These are phyloP conservation scores for Hippocampus guttulatus DNA, from an alignment of 2,113 vertebrate species.

Conservation along the genomic window DNA sequence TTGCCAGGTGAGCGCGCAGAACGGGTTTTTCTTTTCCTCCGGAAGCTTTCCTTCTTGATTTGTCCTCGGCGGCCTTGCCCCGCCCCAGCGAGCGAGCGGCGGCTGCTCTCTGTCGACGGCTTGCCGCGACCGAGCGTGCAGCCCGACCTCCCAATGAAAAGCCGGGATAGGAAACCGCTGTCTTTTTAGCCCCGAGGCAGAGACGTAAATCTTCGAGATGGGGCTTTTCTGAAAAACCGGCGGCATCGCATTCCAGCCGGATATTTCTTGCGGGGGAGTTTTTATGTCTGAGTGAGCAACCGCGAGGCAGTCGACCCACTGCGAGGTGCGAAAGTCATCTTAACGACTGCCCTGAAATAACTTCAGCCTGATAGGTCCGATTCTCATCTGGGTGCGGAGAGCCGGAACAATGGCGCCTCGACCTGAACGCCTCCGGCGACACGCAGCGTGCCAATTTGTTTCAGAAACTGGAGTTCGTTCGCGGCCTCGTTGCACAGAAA, in stretches of 20 bases:
- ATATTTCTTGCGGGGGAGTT: neutral
- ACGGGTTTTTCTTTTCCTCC: neutral
- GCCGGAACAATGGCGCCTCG: neutral
- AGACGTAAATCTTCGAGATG: neutral
- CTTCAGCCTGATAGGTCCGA: too few relatives aligned
- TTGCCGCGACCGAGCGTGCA: constrained; percentile 1
- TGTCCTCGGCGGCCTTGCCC: neutral
- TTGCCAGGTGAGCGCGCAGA: neutral
- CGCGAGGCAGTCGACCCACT: too few relatives aligned
- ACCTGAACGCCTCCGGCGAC: constrained; percentile 14
- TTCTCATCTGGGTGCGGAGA: neutral
- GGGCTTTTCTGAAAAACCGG: constrained; percentile 1
- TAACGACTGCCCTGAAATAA: too few relatives aligned
- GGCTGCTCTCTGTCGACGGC: too few relatives aligned
- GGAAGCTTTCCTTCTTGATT: neutral
- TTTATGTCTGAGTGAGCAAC: neutral
- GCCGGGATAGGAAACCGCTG: neutral
- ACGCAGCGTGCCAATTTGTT: constrained; percentile 42
- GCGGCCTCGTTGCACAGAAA: constrained; percentile 43
- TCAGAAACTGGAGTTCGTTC: constrained; percentile 49
- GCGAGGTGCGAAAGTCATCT: too few relatives aligned
- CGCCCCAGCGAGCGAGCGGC: neutral
- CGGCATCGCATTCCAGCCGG: constrained; percentile 24
- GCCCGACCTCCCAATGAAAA: neutral
- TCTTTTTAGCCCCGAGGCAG: neutral